phyloP scores from a whole-genome alignment of 2,888 invertebrate species.

The Hypolimnas misippus region DNA sequence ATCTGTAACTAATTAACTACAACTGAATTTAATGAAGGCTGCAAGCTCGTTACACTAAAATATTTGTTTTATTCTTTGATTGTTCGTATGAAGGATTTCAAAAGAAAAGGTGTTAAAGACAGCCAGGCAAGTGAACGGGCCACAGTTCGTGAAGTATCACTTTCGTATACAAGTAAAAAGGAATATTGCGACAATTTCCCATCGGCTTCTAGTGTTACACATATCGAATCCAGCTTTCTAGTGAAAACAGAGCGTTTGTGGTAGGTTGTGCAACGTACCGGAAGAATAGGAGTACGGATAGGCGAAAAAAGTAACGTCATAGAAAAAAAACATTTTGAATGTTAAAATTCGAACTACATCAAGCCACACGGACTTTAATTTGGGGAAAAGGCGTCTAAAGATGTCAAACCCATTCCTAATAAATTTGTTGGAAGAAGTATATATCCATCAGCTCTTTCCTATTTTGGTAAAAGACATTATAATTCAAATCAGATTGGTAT shows the following conservation, averaged over 20 bases:
- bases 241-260: constrained; percentile 73
- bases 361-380: too few relatives aligned
- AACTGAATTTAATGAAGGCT: background rate
- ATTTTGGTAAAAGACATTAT: too few relatives aligned
- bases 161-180: constrained; percentile 42
- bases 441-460: too few relatives aligned
- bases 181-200: constrained; percentile 60
- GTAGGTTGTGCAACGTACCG: constrained; percentile 72
- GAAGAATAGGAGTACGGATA: constrained; percentile 54
- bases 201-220: constrained; percentile 71
- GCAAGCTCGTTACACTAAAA: background rate
- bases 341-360: too few relatives aligned
- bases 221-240: constrained; percentile 76
- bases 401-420: too few relatives aligned
- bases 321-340: background rate
- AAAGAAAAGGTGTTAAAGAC: constrained; percentile 19
- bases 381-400: too few relatives aligned
- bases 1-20: too few relatives aligned
- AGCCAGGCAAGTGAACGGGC: constrained; percentile 22
- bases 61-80: background rate
- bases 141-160: constrained; percentile 28
- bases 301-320: constrained; percentile 18
- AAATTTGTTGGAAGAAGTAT: too few relatives aligned
- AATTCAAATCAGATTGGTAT: too few relatives aligned
- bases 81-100: background rate